phyloP scores from a whole-genome alignment of 2,113 vertebrate genomes.

The human (Homo sapiens) region GRCh38 chr5:76224001-76224500 shows the following conservation, averaged over 20 bases:
- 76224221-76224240: background rate
- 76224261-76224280: background rate
- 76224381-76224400: conserved; percentile 47
- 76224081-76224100: background rate
- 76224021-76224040: background rate
- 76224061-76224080: background rate
- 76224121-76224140: background rate
- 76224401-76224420: conserved; percentile 21
- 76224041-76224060: background rate
- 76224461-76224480: conserved; percentile 26
- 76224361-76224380: background rate
- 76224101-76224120: background rate
- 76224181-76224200: background rate
- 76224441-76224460: conserved; percentile 45
- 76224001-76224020: background rate
- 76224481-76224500: conserved; percentile 36
- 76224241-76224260: background rate
- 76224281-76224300: background rate
- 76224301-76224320: background rate
- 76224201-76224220: background rate
- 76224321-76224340: background rate
- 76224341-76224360: background rate
- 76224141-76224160: background rate
- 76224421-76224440: conserved; percentile 63
- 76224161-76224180: background rate